Conservation (phyloP, 2,797 vertebrate species). For the Myotis myotis region DNA sequence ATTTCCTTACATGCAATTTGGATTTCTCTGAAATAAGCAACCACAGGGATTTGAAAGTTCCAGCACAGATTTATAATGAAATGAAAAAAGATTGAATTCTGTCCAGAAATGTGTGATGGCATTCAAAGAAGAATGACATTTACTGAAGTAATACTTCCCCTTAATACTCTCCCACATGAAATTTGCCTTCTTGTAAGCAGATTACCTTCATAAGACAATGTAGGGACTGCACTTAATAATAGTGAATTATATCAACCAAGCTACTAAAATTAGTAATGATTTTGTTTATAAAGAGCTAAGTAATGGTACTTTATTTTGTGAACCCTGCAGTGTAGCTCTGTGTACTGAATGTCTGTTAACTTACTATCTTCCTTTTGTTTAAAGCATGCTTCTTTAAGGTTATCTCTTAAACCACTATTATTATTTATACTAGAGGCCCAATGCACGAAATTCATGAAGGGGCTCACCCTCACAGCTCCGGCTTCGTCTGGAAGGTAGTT, state of each 20-base stretch:
- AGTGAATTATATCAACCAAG: neutral
- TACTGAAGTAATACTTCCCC: conserved; percentile 28
- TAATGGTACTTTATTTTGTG: neutral
- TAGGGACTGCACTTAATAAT: conserved; percentile 17
- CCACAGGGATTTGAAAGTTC: conserved; percentile 60
- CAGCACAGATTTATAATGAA: conserved; percentile 58
- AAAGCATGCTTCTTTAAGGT: neutral
- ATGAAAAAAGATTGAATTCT: conserved; percentile 64
- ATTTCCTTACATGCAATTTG: conserved; percentile 61
- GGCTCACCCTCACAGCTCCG: no score
- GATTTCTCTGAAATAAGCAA: conserved; percentile 56
- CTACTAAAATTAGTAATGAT: neutral
- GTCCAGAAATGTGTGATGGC: conserved; percentile 54
- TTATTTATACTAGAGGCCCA: neutral
- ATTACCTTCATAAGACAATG: neutral
- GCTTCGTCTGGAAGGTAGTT: no score
- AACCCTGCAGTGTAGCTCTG: neutral
- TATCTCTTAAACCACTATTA: neutral
- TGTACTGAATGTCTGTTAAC: neutral
- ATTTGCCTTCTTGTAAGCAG: conserved; percentile 48
- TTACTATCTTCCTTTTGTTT: neutral
- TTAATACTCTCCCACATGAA: conserved; percentile 31
- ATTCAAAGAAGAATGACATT: conserved; percentile 56
- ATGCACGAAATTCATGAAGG: no score
- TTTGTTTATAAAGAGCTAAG: conserved; percentile 12